Evolutionary conservation across 2,888 invertebrate genomes (phyloP), one percentile per base, ranked within the genome.

Genomic region (Athalia cordata): DNA sequence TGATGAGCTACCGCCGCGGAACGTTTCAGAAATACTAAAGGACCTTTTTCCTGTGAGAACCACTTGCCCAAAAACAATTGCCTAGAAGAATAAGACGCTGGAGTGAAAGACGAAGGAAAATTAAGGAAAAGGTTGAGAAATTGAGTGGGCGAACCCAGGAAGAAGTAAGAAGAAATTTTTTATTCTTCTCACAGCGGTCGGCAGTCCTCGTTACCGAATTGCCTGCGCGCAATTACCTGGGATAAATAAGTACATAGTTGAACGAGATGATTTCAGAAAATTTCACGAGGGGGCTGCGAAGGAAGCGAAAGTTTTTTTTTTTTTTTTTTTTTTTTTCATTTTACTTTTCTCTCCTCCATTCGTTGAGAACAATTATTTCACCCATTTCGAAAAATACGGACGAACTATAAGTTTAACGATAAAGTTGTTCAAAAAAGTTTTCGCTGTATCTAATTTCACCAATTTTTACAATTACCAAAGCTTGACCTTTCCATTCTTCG

Each of bases 141-240:
- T 49, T n/a, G 13, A 64, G 43, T 11, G 5, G 5, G 64, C 45
- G 11, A 45, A 5, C 7, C 11, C 45, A 9, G 13, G 62, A 5
- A 13, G 62, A 15, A 11, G 45, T 15, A 49, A 3, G 47, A 13
- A 49, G 3, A 49, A 15, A 66, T 49, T 66, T 66, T 49, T 66
- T 66, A 66, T 66, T 66, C 66, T 15, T 66, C 66, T 66, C 66
- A 66, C 66, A 66, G 49, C 66, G 49, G 66, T 49, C 45, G 13
- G 49, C 15, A 3, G 15, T 13, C 66, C 66, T 66, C 49, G 66
- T 66, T 66, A 66, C 66, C 66, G 66, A 45, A 66, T 66, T 66
- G 66, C 66, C 66, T 29, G 29, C 66, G 66, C 66, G 49, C 66
- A 66, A 66, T 66, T 66, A 66, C 66, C 66, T 68, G 52, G 67